Evolutionary conservation across 2,888 invertebrate species (phyloP).

Genomic region (Hylaea fasciaria): DNA sequence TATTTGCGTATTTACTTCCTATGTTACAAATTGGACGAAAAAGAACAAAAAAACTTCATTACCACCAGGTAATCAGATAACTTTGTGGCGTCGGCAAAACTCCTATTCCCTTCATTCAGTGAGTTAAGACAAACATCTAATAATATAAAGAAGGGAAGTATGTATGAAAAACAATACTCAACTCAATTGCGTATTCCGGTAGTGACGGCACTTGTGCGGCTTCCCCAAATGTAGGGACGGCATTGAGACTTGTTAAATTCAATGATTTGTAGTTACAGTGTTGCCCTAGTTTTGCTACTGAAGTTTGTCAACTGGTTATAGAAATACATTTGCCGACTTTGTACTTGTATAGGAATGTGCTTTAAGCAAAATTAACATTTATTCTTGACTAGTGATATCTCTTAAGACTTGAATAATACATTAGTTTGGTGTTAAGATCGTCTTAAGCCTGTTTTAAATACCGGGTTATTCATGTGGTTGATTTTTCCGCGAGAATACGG

Average conservation of each 20-base stretch:
- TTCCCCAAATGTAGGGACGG: slow-evolving; percentile 70
- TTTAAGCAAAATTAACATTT: slow-evolving; percentile 5
- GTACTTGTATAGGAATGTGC: slow-evolving; percentile 1
- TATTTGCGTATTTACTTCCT: too few relatives aligned
- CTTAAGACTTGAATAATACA: not conserved
- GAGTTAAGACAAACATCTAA: slow-evolving; percentile 13
- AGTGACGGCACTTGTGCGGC: slow-evolving; percentile 69
- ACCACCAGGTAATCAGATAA: not conserved
- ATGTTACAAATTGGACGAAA: too few relatives aligned
- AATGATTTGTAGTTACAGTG: slow-evolving; percentile 56
- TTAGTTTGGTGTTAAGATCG: not conserved
- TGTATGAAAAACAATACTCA: slow-evolving; percentile 30
- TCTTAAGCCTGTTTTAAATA: not conserved
- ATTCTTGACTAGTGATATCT: slow-evolving; percentile 5
- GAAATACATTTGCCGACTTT: slow-evolving; percentile 17
- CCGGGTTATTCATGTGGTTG: not conserved
- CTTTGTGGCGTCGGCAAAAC: slow-evolving; percentile 10
- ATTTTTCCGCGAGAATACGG: too few relatives aligned
- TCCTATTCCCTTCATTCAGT: slow-evolving; percentile 3
- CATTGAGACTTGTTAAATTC: slow-evolving; percentile 67
- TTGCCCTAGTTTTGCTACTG: slow-evolving; percentile 54
- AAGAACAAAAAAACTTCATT: not conserved
- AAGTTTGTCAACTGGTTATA: slow-evolving; percentile 33
- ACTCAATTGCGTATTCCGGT: slow-evolving; percentile 67
- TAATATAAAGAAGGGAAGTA: slow-evolving; percentile 17